A percentile compares a stretch with the other conserved stretches of the same genome.
Conservation (phyloP, 2,113 vertebrate genomes). For the Archilochus colubris region DNA sequence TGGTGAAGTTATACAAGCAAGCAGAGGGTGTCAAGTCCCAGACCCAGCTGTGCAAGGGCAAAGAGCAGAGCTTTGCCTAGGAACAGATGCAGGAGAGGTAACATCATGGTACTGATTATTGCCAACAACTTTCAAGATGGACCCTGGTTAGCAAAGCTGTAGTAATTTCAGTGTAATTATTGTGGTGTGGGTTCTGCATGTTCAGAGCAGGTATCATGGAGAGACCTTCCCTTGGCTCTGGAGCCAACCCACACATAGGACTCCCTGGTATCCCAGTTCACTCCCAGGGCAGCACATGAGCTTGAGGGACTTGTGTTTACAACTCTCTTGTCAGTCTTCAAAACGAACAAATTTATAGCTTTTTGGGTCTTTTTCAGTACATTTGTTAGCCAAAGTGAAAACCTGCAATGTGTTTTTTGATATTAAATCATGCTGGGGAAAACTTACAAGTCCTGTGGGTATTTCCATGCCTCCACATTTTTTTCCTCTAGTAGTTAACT, state of each 20-base stretch:
- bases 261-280: neutral
- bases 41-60: conserved; percentile 4
- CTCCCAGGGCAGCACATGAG: neutral
- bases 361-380: neutral
- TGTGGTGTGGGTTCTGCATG: neutral
- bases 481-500: neutral
- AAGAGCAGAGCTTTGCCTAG: neutral
- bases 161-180: neutral
- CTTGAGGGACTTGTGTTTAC: neutral
- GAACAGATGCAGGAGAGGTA: conserved; percentile 4
- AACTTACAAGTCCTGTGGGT: neutral
- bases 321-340: neutral
- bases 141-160: neutral
- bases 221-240: neutral
- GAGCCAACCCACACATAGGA: neutral
- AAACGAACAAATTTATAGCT: neutral
- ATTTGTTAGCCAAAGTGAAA: neutral
- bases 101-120: accelerated
- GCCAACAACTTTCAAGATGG: neutral
- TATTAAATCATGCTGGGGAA: neutral
- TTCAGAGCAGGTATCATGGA: accelerated
- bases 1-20: conserved; percentile 44
- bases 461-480: neutral
- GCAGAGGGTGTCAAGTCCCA: conserved; percentile 16
- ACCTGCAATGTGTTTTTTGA: neutral